Percentiles rank a stretch among this genome's conserved stretches.
These are phyloP conservation scores for Paramormyrops kingsleyae DNA, from an alignment of 2,113 vertebrate genomes.

Conservation along the genomic window DNA sequence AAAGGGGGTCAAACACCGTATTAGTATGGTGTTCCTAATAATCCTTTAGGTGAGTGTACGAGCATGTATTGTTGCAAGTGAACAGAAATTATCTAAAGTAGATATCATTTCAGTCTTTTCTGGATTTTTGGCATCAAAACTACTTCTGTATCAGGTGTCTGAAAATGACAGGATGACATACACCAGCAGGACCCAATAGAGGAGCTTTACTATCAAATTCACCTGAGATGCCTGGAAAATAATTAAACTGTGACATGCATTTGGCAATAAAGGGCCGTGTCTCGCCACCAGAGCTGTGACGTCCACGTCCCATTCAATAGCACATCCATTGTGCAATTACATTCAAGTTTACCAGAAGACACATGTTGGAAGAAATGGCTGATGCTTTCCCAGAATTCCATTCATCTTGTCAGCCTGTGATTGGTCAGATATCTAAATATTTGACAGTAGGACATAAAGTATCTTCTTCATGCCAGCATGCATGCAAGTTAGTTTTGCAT, in stretches of 20 bases:
- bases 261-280: neutral
- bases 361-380: neutral
- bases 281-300: neutral
- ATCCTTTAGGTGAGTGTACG: no score
- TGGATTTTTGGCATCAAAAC: neutral
- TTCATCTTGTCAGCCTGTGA: neutral
- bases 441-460: neutral
- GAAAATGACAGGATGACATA: neutral
- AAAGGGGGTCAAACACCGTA: no score
- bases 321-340: neutral
- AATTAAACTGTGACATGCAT: neutral
- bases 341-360: neutral
- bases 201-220: neutral
- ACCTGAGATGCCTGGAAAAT: neutral
- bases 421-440: neutral
- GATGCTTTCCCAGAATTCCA: neutral
- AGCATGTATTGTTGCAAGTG: neutral
- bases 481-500: neutral
- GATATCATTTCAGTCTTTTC: neutral
- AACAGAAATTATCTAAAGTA: neutral
- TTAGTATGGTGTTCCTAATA: no score
- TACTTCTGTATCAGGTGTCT: neutral
- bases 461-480: neutral
- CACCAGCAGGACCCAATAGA: neutral
- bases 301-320: neutral